A percentile compares a stretch with the other conserved stretches of the same genome.
phyloP scores from a whole-genome alignment of 2,888 invertebrate species.

The Agrypnus murinus region DNA sequence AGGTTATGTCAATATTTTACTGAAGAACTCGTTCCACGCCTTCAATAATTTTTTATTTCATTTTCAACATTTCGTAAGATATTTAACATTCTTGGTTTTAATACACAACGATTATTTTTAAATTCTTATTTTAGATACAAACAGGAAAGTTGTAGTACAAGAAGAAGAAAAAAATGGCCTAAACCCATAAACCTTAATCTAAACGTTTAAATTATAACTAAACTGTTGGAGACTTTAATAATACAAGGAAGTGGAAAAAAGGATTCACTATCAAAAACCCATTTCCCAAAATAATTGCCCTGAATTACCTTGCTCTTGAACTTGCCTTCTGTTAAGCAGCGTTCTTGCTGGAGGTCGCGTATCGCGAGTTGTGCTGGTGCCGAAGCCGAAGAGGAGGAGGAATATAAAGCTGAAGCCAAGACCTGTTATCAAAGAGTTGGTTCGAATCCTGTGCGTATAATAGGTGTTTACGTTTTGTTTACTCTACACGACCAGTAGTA shows the following conservation, averaged over 20 bases:
- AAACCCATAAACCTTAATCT: background rate
- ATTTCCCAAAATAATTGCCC: constrained; percentile 34
- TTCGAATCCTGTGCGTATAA: constrained; percentile 27
- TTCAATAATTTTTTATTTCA: background rate
- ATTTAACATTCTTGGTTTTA: too few relatives aligned
- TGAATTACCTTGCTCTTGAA: constrained; percentile 34
- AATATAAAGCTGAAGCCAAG: constrained; percentile 48
- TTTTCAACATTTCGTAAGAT: too few relatives aligned
- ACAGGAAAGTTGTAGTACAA: too few relatives aligned
- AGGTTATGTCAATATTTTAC: constrained; percentile 25
- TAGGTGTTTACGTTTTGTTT: constrained; percentile 15
- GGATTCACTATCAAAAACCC: constrained; percentile 16
- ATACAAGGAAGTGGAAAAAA: constrained; percentile 15
- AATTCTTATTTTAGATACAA: background rate
- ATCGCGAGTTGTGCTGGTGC: too few relatives aligned
- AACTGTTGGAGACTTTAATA: background rate
- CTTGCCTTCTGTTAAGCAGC: constrained; percentile 25
- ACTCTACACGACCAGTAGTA: background rate
- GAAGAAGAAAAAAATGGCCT: too few relatives aligned
- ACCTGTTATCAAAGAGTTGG: constrained; percentile 44
- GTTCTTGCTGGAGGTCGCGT: constrained; percentile 33
- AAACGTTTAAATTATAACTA: background rate
- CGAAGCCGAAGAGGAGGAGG: constrained; percentile 43
- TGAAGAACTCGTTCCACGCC: background rate
- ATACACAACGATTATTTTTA: too few relatives aligned